Evolutionary conservation across 2,888 invertebrate genomes (phyloP), one percentile per base, ranked within the genome.

Genomic region (Morpho achilles): DNA sequence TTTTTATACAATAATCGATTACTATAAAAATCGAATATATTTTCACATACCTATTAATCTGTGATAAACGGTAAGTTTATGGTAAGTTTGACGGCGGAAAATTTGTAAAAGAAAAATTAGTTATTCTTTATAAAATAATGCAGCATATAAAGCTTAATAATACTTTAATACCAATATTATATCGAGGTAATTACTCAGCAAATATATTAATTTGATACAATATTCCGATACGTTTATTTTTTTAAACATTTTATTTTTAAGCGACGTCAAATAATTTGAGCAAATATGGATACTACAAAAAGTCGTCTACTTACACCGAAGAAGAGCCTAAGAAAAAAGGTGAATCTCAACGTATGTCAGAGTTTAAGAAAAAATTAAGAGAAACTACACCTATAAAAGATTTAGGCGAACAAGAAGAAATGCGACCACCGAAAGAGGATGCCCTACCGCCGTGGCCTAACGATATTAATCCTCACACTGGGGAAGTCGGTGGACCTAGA

Each of bases 401-500:
- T 83, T 87, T 98, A 63, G 96, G 97, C 64, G 96, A 96, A 74
- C 92, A 95, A 60, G 91, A 93, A 45, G 92, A 92, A 7, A 92
- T 92, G 66, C 95, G 95, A 80, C 95, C 95, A 7, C 92, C 93
- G 72, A 96, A 97, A 78, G 94, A 96, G 72, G 96, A 98, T 72
- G 95, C 97, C 0, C 84, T 98, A 39, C 92, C 93, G 69, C 92
- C 96, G 2, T 98, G 95, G 93, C 98, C 98, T 9, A 93, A 97
- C 75, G 94, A 96, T 74, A 94, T 92, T 1, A 99, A 99, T 87
- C 99, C 99, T 6, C 75, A 93, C 59, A 99, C 99, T 7, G 99
- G 99, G 8, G 99, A 99, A 92, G 89, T 97, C 59, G 97, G 97
- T 44, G 99, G 99, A 0, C 99, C 99, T 0, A 91, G 93, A 70